Conservation (phyloP, 2,113 vertebrate genomes). For the Channa maculata region DNA sequence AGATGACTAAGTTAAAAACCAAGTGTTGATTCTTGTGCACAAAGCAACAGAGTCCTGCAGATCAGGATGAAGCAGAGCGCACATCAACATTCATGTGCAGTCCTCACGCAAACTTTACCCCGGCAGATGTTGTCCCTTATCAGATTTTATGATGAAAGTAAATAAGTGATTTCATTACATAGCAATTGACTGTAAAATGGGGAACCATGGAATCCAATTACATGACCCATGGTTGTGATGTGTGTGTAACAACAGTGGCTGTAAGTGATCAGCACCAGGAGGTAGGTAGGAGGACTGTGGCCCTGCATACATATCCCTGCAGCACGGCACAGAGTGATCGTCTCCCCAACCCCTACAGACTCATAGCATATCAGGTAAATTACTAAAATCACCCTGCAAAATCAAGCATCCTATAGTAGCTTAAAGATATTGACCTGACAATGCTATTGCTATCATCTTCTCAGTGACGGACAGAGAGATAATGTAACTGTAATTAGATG, state of each 20-base stretch:
- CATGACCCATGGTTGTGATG: constrained; percentile 67
- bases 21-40: constrained; percentile 35
- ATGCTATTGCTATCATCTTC: constrained; percentile 47
- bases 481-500: constrained; percentile 38
- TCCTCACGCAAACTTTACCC: constrained; percentile 61
- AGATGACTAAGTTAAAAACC: constrained; percentile 28
- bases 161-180: constrained; percentile 80
- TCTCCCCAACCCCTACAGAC: constrained; percentile 46
- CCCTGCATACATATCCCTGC: constrained; percentile 44
- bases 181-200: constrained; percentile 77
- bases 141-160: constrained; percentile 77
- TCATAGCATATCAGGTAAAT: constrained; percentile 66
- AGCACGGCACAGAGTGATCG: constrained; percentile 38
- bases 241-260: constrained; percentile 55
- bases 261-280: constrained; percentile 58
- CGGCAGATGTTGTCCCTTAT: constrained; percentile 73
- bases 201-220: constrained; percentile 77
- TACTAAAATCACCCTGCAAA: constrained; percentile 79
- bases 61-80: constrained; percentile 3
- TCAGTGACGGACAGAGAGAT: constrained; percentile 46
- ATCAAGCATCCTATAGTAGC: constrained; percentile 60
- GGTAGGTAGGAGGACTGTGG: constrained; percentile 54
- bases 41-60: constrained; percentile 17
- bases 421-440: constrained; percentile 70
- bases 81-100: constrained; percentile 67